phyloP scores from a whole-genome alignment of 2,888 invertebrate genomes.

The Acrocyrtus sp. region DNA sequence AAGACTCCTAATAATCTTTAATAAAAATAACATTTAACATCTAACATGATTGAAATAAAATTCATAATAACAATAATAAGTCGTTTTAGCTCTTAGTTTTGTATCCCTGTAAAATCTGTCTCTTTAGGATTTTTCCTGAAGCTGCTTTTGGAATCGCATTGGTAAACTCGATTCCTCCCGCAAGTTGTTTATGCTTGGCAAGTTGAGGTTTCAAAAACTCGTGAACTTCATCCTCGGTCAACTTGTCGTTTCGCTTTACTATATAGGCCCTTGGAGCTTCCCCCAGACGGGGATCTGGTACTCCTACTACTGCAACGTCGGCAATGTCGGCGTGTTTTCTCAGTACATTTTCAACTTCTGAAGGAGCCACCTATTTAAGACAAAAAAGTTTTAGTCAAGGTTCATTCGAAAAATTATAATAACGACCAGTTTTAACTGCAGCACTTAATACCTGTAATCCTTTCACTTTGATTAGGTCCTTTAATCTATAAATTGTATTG shows the following conservation, averaged over 20 bases:
- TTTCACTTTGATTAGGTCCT: conserved; percentile 46
- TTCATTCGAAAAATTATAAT: background rate
- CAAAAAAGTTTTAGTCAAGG: too few species aligned
- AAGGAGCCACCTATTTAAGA: conserved; percentile 81
- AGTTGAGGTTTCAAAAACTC: conserved; percentile 75
- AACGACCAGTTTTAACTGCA: too few species aligned
- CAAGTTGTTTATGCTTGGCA: conserved; percentile 78
- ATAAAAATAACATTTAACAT: too few species aligned
- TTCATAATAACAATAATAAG: too few species aligned
- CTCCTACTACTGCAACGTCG: conserved; percentile 86
- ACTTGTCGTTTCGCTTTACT: conserved; percentile 69
- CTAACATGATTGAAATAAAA: too few species aligned
- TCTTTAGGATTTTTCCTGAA: conserved; percentile 64
- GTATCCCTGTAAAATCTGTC: conserved; percentile 57
- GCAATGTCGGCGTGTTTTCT: conserved; percentile 77
- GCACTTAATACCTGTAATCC: conserved; percentile 35
- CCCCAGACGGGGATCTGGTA: conserved; percentile 75
- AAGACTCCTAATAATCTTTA: too few species aligned
- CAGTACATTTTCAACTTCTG: conserved; percentile 82
- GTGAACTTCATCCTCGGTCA: conserved; percentile 71
- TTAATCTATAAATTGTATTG: conserved; percentile 30
- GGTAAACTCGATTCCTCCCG: conserved; percentile 76
- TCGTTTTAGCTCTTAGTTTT: too few species aligned
- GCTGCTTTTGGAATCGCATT: conserved; percentile 67
- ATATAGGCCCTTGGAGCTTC: conserved; percentile 83